Evolutionary conservation across 2,797 vertebrate species (phyloP), one percentile per base, ranked within the genome.

Genomic region (Selene dorsalis): DNA sequence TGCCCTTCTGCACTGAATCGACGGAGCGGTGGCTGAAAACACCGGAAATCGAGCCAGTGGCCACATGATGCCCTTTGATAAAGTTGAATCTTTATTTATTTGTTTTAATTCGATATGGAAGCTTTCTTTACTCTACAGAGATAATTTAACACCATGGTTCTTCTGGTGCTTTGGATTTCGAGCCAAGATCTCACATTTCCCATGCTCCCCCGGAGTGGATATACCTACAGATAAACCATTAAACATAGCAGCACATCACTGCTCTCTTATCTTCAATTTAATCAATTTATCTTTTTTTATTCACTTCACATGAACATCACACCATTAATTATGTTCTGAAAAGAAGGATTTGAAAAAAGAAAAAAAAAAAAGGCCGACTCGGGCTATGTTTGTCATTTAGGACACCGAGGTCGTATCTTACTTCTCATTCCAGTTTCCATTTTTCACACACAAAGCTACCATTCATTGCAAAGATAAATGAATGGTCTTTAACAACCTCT

Each of bases 1-100:
- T 63, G 63, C 78, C 84, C 83, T 75, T 77, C 82, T 73, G 61
- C 0, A 48, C 79, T 82, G 5, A 82, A 88, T 83, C 70, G 16
- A 35, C 65, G n/a, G 74, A 78, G 83, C 39, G 68, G 70, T 45
- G 71, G 73, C 62, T 75, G 65, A 77, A 71, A 71, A 63, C 1
- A 39, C 50, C 76, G 59, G 58, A 43, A 75, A 66, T 67, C 62
- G 63, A 73, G n/a, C n/a, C n/a, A n/a, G n/a, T n/a, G n/a, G 59
- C 82, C 62, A 59, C 50, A 48, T 1, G 45, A 64, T 66, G 67
- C 68, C 80, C 80, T 81, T 53, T n/a, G n/a, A n/a, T 45, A 28
- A 83, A 57, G 65, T 48, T 53, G 56, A 90, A 69, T 83, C 50
- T 50, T 56, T 69, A 75, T 65, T 79, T 32, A 32, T 14, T 16